Conservation (phyloP, 2,888 invertebrate species). For the Smittia sp. region DNA sequence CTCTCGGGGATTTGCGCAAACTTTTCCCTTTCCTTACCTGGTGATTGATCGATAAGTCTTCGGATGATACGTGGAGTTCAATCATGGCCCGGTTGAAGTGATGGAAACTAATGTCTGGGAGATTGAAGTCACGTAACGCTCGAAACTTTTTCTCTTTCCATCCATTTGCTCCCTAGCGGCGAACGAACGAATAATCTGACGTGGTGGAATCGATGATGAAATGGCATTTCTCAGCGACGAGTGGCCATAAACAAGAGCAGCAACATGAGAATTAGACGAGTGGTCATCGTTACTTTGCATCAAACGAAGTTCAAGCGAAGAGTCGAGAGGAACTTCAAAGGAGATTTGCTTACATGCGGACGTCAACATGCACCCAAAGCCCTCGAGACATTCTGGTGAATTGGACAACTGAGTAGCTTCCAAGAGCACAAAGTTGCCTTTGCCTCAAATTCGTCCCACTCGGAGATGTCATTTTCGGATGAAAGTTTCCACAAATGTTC, state of each 20-base stretch:
- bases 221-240: slow-evolving; percentile 24
- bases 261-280: background rate
- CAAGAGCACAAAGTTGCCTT: too few relatives aligned
- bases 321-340: background rate
- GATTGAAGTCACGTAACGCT: slow-evolving; percentile 35
- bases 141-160: slow-evolving; percentile 10
- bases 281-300: background rate
- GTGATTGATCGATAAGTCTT: slow-evolving; percentile 39
- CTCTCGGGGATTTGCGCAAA: slow-evolving; percentile 31
- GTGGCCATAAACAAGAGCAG: background rate
- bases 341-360: background rate
- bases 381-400: too few relatives aligned
- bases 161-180: background rate
- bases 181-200: slow-evolving; percentile 31
- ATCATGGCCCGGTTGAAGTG: slow-evolving; percentile 32
- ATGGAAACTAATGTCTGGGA: slow-evolving; percentile 37
- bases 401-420: too few relatives aligned
- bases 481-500: background rate
- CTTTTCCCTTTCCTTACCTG: slow-evolving; percentile 9
- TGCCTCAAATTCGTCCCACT: too few relatives aligned
- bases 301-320: background rate
- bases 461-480: background rate
- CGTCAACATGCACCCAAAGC: background rate
- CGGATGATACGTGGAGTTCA: slow-evolving; percentile 40
- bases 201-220: slow-evolving; percentile 37